These are phyloP conservation scores for Zaprionus davidi DNA, from an alignment of 1,140 invertebrate genomes.

Conservation along the genomic window DNA sequence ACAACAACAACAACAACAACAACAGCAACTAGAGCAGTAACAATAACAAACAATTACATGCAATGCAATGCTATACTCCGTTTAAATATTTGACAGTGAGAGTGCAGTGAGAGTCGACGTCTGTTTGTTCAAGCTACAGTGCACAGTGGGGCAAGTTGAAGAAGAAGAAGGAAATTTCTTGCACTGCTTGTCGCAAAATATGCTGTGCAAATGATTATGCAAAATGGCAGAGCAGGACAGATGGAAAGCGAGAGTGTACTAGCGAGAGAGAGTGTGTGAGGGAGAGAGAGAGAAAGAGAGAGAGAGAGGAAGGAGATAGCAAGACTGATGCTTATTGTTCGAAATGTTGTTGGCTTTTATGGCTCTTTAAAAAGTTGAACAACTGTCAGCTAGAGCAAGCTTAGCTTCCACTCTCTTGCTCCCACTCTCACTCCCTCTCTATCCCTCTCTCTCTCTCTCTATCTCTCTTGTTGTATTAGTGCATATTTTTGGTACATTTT, in stretches of 20 bases:
- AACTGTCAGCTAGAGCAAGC: constrained; percentile 27
- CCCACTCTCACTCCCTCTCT: neutral
- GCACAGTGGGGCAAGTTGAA: constrained; percentile 2
- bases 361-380: constrained; percentile 54
- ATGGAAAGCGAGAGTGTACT: neutral
- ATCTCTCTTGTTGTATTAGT: neutral
- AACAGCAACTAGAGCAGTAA: neutral
- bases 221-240: neutral
- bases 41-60: constrained; percentile 51
- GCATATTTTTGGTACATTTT: constrained; percentile 33
- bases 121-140: constrained; percentile 11
- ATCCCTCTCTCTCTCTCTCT: neutral
- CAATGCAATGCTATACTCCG: constrained; percentile 47
- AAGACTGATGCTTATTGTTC: constrained; percentile 34
- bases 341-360: constrained; percentile 58
- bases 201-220: constrained; percentile 43
- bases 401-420: neutral
- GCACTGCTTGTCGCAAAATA: constrained; percentile 36
- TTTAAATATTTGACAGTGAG: constrained; percentile 71
- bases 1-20: neutral
- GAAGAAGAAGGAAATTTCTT: constrained; percentile 14
- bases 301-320: neutral
- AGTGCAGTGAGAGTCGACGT: constrained; percentile 9
- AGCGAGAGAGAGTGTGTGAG: neutral
- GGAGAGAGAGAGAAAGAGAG: neutral